Percentiles rank a stretch among this genome's conserved stretches.
Evolutionary conservation across 2,888 invertebrate genomes (phyloP).

Genomic region (Drosophila nr. perissopoda): DNA sequence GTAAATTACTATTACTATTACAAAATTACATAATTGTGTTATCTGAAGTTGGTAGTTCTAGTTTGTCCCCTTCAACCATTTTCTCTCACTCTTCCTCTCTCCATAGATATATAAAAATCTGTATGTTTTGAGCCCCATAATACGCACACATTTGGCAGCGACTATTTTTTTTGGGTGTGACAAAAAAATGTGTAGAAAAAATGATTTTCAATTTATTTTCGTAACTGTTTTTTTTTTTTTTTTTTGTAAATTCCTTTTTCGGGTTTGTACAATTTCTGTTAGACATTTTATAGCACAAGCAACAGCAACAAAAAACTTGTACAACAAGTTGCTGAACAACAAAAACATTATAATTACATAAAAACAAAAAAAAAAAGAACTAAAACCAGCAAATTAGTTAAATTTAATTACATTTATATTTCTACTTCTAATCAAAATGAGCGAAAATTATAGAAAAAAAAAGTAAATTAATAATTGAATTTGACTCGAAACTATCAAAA

Average conservation of each 20-base stretch:
- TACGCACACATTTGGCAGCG: conserved; percentile 61
- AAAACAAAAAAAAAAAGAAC: conserved; percentile 10
- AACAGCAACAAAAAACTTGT: conserved; percentile 58
- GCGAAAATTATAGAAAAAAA: conserved; percentile 27
- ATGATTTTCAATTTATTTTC: conserved; percentile 60
- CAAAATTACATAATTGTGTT: conserved; percentile 48
- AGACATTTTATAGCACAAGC: conserved; percentile 67
- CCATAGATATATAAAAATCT: conserved; percentile 16
- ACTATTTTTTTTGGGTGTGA: conserved; percentile 17
- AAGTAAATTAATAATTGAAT: conserved; percentile 25
- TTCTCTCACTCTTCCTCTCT: conserved; percentile 12
- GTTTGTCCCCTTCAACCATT: conserved; percentile 18
- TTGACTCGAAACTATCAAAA: conserved; percentile 20
- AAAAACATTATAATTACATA: conserved; percentile 25
- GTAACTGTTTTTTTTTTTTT: conserved; percentile 8
- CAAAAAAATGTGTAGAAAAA: conserved; percentile 12
- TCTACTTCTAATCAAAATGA: conserved; percentile 62
- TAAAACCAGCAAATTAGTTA: conserved; percentile 61
- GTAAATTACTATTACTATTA: conserved; percentile 55
- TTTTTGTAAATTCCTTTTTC: conserved; percentile 26
- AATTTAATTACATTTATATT: conserved; percentile 75
- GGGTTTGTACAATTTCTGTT: conserved; percentile 53
- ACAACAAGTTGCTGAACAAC: conserved; percentile 66
- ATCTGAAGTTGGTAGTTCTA: conserved; percentile 37
- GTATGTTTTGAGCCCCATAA: conserved; percentile 64